Percentiles rank a stretch among this genome's conserved stretches.
These are phyloP conservation scores for Enteromius trimaculatus DNA, from an alignment of 2,797 vertebrate genomes.

Conservation along the genomic window DNA sequence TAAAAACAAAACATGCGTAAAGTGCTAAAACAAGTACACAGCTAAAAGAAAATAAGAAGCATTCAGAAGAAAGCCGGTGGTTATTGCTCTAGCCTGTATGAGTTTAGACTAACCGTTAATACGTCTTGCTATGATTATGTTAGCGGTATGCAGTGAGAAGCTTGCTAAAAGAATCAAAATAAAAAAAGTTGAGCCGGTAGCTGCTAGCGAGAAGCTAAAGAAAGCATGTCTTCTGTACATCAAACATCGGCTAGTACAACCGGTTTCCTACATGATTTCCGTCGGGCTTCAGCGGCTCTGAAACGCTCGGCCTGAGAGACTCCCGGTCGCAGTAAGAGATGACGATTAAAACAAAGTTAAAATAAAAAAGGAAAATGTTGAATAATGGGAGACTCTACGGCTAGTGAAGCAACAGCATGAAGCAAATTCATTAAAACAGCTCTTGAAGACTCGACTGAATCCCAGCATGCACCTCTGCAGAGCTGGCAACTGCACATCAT, in stretches of 20 bases:
- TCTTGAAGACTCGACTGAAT: not conserved
- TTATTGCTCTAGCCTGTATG: not conserved
- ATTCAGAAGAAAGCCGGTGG: not conserved
- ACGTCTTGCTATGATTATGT: not conserved
- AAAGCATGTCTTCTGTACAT: not conserved
- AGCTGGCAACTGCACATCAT: not conserved
- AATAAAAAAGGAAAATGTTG: not conserved
- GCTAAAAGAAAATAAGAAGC: not conserved
- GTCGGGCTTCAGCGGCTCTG: not conserved
- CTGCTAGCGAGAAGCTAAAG: not conserved
- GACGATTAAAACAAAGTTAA: not conserved
- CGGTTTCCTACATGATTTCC: not conserved
- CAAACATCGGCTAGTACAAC: not conserved
- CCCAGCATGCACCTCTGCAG: slow-evolving; percentile 22
- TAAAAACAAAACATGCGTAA: slow-evolving; percentile 44
- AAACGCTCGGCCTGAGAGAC: not conserved
- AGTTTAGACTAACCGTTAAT: not conserved
- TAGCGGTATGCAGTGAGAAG: not conserved
- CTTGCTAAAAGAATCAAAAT: not conserved
- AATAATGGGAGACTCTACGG: not conserved
- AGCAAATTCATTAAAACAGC: not conserved
- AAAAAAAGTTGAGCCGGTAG: not conserved
- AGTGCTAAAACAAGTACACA: slow-evolving; percentile 44
- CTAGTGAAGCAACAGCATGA: not conserved
- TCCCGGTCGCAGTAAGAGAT: not conserved